Evolutionary conservation across 2,888 invertebrate genomes (phyloP).

Genomic region (Pristionchus entomophagus): DNA sequence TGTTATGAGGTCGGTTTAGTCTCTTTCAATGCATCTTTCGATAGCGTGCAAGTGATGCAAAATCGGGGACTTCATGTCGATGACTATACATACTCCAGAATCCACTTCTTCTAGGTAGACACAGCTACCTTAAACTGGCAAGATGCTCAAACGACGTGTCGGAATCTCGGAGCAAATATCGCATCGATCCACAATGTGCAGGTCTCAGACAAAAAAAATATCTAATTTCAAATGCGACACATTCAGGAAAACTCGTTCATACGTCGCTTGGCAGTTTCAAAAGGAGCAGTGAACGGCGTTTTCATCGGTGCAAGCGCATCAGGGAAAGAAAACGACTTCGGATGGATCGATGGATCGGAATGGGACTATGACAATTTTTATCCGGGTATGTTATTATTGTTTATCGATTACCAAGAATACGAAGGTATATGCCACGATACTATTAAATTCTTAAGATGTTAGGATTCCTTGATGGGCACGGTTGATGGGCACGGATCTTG

Average conservation of each 20-base stretch:
- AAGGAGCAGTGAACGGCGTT: neutral
- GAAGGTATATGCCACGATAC: neutral
- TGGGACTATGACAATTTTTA: constrained; percentile 5
- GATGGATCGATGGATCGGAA: neutral
- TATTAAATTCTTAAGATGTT: neutral
- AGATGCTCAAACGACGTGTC: neutral
- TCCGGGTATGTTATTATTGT: neutral
- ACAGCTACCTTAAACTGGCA: neutral
- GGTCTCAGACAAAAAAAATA: neutral
- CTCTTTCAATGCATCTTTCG: too few species aligned
- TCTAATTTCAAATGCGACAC: neutral
- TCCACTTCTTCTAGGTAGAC: neutral
- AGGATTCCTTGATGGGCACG: too few species aligned
- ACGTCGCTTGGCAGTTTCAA: neutral
- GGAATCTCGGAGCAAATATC: neutral
- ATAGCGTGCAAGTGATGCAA: too few species aligned
- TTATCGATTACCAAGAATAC: too few species aligned
- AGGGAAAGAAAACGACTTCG: neutral
- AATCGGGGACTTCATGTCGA: too few species aligned
- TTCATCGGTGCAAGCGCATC: neutral
- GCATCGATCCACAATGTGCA: neutral
- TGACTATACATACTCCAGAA: too few species aligned
- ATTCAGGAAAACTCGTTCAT: constrained; percentile 18
- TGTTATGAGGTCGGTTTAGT: neutral
- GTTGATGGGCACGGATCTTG: neutral